Evolutionary conservation across 2,888 invertebrate genomes (phyloP).

Genomic region (Endotricha flammealis): DNA sequence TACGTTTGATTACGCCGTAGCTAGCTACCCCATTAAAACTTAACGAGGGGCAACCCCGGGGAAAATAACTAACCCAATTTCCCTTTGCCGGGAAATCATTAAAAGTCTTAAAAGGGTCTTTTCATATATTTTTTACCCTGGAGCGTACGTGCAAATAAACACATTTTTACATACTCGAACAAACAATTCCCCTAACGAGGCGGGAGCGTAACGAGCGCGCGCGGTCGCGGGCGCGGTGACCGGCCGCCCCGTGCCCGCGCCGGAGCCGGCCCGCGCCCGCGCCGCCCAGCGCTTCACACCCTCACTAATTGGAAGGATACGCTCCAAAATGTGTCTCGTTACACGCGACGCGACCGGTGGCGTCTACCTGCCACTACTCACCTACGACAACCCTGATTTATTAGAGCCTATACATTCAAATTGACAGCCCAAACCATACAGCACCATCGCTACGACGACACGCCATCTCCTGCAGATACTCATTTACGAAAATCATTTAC

Average conservation of each 20-base stretch:
- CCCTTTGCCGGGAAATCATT: conserved; percentile 79
- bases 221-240: conserved; percentile 23
- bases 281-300: conserved; percentile 17
- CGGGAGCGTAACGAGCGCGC: conserved; percentile 69
- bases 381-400: conserved; percentile 60
- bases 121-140: conserved; percentile 75
- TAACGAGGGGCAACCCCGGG: conserved; percentile 77
- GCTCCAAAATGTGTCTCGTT: conserved; percentile 69
- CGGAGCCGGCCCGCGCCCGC: conserved; percentile 21
- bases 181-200: conserved; percentile 77
- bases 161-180: conserved; percentile 79
- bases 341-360: conserved; percentile 32
- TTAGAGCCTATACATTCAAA: conserved; percentile 54
- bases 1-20: conserved; percentile 77
- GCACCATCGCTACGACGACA: conserved; percentile 8
- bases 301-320: conserved; percentile 70
- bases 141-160: conserved; percentile 78
- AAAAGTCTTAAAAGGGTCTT: conserved; percentile 79
- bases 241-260: conserved; percentile 20
- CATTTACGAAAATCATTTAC: too few relatives aligned
- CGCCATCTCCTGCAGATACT: too few relatives aligned
- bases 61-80: conserved; percentile 79
- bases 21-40: conserved; percentile 78
- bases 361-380: conserved; percentile 45
- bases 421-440: conserved; percentile 48